Conservation (phyloP, 2,888 invertebrate species). For the Nomada fabriciana region DNA sequence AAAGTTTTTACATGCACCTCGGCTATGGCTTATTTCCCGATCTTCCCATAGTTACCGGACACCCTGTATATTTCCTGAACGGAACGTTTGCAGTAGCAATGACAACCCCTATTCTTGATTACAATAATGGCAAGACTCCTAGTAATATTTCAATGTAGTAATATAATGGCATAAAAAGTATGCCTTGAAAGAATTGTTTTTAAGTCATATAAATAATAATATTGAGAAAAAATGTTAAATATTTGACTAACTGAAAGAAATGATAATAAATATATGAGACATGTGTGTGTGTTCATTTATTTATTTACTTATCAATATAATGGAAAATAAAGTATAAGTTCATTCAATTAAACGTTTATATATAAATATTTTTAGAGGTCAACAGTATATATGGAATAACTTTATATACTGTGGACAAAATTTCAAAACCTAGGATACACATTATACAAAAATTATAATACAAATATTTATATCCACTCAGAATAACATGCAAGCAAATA, state of each 20-base stretch:
- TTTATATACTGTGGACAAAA: slow-evolving; percentile 15
- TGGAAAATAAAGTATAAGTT: slow-evolving; percentile 5
- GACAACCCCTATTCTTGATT: too few species aligned
- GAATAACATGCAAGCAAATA: slow-evolving; percentile 28
- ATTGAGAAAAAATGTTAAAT: neutral
- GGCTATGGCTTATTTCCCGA: too few species aligned
- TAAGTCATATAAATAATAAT: too few species aligned
- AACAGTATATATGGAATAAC: slow-evolving; percentile 3
- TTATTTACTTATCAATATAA: slow-evolving; percentile 34
- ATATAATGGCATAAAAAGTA: too few species aligned
- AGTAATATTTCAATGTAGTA: too few species aligned
- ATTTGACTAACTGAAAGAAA: slow-evolving; percentile 3
- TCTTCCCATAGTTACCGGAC: too few species aligned
- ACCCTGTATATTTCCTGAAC: too few species aligned
- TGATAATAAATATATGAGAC: slow-evolving; percentile 46
- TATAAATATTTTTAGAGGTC: slow-evolving; percentile 18
- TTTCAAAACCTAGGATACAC: slow-evolving; percentile 15
- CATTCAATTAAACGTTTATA: slow-evolving; percentile 23
- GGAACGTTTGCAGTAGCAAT: too few species aligned
- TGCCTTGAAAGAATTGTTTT: too few species aligned
- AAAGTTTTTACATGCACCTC: too few species aligned
- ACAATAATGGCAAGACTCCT: too few species aligned
- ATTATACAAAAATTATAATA: slow-evolving; percentile 32
- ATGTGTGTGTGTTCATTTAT: slow-evolving; percentile 50
- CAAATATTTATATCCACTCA: slow-evolving; percentile 27